Conservation (phyloP, 2,113 vertebrate species). For the Embiotoca jacksoni region DNA sequence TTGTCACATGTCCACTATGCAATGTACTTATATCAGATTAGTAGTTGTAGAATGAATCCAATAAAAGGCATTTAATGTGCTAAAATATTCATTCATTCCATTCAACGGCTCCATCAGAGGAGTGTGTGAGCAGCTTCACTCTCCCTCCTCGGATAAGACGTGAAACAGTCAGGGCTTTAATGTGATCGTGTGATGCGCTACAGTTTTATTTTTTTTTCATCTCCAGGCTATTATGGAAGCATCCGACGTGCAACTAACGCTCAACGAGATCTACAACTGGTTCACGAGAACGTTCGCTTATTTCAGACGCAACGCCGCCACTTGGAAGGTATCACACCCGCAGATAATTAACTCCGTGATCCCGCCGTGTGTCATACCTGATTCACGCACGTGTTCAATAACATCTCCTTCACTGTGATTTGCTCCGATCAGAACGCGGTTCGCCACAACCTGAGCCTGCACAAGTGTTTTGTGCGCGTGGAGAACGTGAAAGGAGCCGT, state of each 20-base stretch:
- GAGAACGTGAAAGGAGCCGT: conserved; percentile 98
- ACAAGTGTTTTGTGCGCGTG: conserved; percentile 98
- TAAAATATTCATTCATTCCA: not conserved
- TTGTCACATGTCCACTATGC: too few species aligned
- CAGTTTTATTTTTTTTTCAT: not conserved
- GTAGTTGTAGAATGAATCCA: not conserved
- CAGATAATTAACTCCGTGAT: conserved; percentile 54
- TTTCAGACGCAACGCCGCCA: conserved; percentile 96
- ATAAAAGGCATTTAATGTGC: not conserved
- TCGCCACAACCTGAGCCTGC: conserved; percentile 98
- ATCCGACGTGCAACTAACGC: conserved; percentile 94
- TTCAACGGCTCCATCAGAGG: not conserved
- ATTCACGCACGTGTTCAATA: conserved; percentile 28
- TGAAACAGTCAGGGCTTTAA: conserved; percentile 51
- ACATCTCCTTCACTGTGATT: conserved; percentile 28
- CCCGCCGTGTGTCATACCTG: conserved; percentile 17
- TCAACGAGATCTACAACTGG: conserved; percentile 99
- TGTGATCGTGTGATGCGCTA: conserved; percentile 40
- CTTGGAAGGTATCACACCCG: conserved; percentile 91
- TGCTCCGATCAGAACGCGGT: conserved; percentile 90
- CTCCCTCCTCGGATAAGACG: not conserved
- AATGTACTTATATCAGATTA: not conserved
- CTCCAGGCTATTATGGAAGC: conserved; percentile 95
- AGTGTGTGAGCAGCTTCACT: not conserved
- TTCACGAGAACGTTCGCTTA: conserved; percentile 97